Conservation (phyloP, 2,888 invertebrate species). For the Sabellastarte sp. region DNA sequence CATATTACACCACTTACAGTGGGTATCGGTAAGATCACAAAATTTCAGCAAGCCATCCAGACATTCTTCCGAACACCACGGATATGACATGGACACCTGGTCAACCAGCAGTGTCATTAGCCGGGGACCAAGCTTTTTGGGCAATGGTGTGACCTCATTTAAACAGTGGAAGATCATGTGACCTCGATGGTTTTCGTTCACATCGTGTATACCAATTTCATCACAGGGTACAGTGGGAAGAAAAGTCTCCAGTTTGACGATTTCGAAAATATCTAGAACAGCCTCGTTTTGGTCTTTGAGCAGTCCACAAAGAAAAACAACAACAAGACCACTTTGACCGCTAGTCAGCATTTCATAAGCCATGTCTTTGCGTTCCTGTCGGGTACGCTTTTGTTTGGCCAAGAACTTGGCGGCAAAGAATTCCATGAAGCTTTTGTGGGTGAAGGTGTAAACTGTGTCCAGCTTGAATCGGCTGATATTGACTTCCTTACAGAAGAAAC, state of each 20-base stretch:
- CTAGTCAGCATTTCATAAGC: not conserved
- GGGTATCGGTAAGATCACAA: not conserved
- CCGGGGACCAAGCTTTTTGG: not conserved
- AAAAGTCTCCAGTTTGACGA: not conserved
- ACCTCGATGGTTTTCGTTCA: not conserved
- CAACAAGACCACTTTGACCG: not conserved
- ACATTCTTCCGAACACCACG: not conserved
- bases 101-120: not conserved
- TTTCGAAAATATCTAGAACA: not conserved
- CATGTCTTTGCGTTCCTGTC: not conserved
- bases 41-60: not conserved
- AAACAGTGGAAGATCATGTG: not conserved
- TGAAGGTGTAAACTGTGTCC: not conserved
- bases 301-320: not conserved
- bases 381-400: not conserved
- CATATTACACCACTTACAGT: no score
- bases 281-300: not conserved
- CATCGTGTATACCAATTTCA: not conserved
- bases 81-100: not conserved
- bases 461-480: not conserved
- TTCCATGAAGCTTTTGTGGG: conserved; percentile 1
- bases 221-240: not conserved
- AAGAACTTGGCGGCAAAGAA: conserved; percentile 1
- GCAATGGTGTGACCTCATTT: not conserved
- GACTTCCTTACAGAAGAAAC: not conserved